Evolutionary conservation across 2,113 vertebrate genomes (phyloP).

Genomic region (Gracilinanus agilis): DNA sequence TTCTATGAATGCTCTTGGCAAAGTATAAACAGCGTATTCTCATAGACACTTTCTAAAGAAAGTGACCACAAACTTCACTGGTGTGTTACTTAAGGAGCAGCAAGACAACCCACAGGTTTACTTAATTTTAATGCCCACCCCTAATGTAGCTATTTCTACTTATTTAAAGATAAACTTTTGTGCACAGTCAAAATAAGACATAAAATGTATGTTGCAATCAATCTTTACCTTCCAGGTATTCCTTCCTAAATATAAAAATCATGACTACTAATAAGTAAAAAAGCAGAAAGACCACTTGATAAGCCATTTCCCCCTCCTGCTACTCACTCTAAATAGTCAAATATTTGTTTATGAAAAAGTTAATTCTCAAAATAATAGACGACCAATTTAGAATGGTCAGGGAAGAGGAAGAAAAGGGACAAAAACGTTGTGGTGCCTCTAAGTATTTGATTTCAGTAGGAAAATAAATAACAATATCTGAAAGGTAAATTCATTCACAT

Average conservation of each 20-base stretch:
- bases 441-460: slow-evolving; percentile 63
- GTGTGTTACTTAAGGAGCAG: slow-evolving; percentile 95
- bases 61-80: slow-evolving; percentile 85
- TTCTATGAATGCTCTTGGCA: slow-evolving; percentile 79
- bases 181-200: slow-evolving; percentile 87
- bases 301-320: slow-evolving; percentile 85
- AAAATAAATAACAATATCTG: slow-evolving; percentile 82
- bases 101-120: slow-evolving; percentile 93
- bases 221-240: slow-evolving; percentile 90
- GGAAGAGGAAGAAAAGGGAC: slow-evolving; percentile 85
- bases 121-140: slow-evolving; percentile 85
- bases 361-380: slow-evolving; percentile 61
- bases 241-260: slow-evolving; percentile 71
- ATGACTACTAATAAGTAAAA: slow-evolving; percentile 51
- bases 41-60: slow-evolving; percentile 80
- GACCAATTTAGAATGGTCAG: slow-evolving; percentile 83
- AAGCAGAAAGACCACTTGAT: slow-evolving; percentile 72
- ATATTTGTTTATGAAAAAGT: slow-evolving; percentile 54
- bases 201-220: slow-evolving; percentile 80
- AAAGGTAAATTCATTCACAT: slow-evolving; percentile 85
- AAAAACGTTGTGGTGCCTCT: slow-evolving; percentile 69
- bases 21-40: slow-evolving; percentile 79
- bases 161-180: slow-evolving; percentile 89
- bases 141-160: slow-evolving; percentile 86
- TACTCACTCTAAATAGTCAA: slow-evolving; percentile 84